Evolutionary conservation across 1,140 invertebrate species (phyloP), one percentile per base, ranked within the genome.

Genomic region (Procambarus virginalis): DNA sequence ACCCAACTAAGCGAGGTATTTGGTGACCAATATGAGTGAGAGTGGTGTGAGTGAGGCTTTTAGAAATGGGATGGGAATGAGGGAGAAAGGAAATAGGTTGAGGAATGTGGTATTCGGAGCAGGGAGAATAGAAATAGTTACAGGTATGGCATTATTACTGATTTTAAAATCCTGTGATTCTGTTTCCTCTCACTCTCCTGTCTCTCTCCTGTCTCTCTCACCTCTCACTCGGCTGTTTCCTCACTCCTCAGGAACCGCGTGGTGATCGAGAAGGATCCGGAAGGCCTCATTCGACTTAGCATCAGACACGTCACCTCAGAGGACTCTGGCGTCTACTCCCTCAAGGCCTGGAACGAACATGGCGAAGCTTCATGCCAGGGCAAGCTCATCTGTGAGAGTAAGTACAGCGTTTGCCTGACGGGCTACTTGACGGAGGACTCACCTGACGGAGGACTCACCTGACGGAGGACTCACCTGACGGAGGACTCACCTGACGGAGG

Each of bases 321-420:
- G 80, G 98, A 99, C 94, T 95, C 97, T 14, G 98, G 97, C 34
- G 95, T 95, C 86, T 99, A 99, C 93, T 95, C 95, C 22, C 96
- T 97, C 91, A 95, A 96, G 91, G 97, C 98, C 82, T 96, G 94
- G 93, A 98, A 98, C 94, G 95, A 96, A 2, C 96, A 97, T 93
- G 98, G 98, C 2, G 96, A 97, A 92, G 97, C 96, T 77, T 95
- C 94, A n/a, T 98, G 97, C 93, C 95, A 96, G 92, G 97, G 97
- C 9, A 96, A 96, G 60, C 95, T 98, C 79, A 95, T 96, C 70
- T 97, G 97, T 92, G 97, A 98, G 93, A 96, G 97, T 97, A 94
- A 96, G 96, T 95, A 93, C 34, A 34, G 34, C 34, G 34, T 1
- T 46, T 55, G 12, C 51, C 51, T 55, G 51, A 55, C 51, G 51